phyloP scores from a whole-genome alignment of 2,888 invertebrate species.

The Aphodius sticticus region DNA sequence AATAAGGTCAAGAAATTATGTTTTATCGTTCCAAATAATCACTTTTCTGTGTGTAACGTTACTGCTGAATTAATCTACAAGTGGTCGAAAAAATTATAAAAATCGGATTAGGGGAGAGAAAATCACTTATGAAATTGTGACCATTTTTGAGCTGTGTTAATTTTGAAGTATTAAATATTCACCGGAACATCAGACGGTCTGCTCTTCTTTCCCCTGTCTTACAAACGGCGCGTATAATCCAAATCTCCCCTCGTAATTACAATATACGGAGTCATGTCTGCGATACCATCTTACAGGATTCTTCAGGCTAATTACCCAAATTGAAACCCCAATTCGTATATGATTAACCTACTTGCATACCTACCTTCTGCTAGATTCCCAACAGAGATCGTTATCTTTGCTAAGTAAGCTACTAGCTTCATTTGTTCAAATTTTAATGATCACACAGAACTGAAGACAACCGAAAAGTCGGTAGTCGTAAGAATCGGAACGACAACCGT shows the following conservation, averaged over 20 bases:
- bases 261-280: neutral
- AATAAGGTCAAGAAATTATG: too few species aligned
- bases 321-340: neutral
- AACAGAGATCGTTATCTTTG: neutral
- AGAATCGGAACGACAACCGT: neutral
- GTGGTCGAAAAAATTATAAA: too few species aligned
- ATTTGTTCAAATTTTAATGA: neutral
- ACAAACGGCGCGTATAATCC: neutral
- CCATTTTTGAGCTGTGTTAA: too few species aligned
- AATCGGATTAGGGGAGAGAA: too few species aligned
- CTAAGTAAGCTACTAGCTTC: neutral
- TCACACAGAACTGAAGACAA: neutral
- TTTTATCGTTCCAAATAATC: too few species aligned
- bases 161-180: neutral
- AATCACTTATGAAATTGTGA: too few species aligned
- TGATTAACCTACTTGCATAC: slow-evolving; percentile 4
- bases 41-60: too few species aligned
- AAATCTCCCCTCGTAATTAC: neutral
- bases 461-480: neutral
- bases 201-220: neutral
- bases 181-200: neutral
- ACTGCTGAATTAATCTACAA: too few species aligned
- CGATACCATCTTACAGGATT: neutral
- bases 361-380: neutral
- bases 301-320: neutral